A percentile compares a stretch with the other conserved stretches of the same genome.
Conservation (phyloP, 2,113 vertebrate species). For the Cephalopterus ornatus region DNA sequence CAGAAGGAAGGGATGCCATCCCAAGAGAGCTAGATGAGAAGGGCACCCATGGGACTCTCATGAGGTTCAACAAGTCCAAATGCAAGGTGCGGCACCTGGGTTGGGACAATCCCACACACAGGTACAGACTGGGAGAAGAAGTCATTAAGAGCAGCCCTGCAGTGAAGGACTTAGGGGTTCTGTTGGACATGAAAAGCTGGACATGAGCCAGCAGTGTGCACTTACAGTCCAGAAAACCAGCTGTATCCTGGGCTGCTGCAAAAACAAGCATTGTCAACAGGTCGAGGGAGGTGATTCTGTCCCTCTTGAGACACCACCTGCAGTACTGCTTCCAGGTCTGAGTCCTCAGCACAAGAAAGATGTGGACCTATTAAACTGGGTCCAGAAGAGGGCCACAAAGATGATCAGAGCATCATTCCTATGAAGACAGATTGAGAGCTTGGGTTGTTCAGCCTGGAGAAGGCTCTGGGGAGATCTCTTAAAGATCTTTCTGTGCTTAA, state of each 20-base stretch:
- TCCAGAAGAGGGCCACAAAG: not conserved
- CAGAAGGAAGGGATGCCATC: not conserved
- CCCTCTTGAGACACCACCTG: not conserved
- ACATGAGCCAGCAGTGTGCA: not conserved
- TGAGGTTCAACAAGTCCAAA: not conserved
- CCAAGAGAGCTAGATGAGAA: not conserved
- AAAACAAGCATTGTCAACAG: not conserved
- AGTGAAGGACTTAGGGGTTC: not conserved
- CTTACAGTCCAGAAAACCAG: not conserved
- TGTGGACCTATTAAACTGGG: not conserved
- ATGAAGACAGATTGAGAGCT: not conserved
- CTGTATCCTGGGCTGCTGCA: not conserved
- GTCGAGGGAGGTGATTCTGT: not conserved
- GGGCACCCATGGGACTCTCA: rapidly evolving
- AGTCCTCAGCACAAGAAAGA: not conserved
- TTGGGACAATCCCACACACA: too few relatives aligned
- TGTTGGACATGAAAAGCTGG: rapidly evolving
- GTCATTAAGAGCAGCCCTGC: not conserved
- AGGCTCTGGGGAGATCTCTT: rapidly evolving
- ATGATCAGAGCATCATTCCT: not conserved
- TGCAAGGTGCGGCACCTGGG: not conserved
- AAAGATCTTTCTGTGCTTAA: not conserved
- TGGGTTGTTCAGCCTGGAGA: not conserved
- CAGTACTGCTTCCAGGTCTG: not conserved
- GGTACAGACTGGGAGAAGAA: not conserved